Evolutionary conservation across 2,797 vertebrate species (phyloP).

Genomic region (Cyclopterus lumpus): DNA sequence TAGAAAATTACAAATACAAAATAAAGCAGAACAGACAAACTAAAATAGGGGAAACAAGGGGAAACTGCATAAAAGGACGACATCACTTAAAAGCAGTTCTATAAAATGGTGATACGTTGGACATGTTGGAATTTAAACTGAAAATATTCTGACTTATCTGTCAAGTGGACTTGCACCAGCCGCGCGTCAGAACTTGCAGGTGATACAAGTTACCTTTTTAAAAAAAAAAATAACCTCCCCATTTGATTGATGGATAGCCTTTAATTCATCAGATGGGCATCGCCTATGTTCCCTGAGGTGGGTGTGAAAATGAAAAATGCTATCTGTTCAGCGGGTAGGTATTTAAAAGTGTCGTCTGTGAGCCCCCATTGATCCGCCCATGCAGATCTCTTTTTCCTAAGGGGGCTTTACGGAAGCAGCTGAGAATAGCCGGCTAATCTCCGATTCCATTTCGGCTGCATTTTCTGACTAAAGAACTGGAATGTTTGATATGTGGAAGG

Average conservation of each 20-base stretch:
- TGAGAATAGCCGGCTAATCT: conserved; percentile 64
- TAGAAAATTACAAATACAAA: too few relatives aligned
- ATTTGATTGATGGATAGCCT: conserved; percentile 53
- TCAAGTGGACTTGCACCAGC: conserved; percentile 59
- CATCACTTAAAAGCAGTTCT: too few relatives aligned
- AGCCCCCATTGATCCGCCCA: conserved; percentile 60
- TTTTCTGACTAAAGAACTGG: conserved; percentile 37
- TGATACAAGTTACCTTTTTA: conserved; percentile 56
- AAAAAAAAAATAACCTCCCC: conserved; percentile 37
- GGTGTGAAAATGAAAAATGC: conserved; percentile 58
- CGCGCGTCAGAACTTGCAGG: conserved; percentile 49
- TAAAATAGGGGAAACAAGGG: too few relatives aligned
- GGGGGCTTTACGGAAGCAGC: conserved; percentile 54
- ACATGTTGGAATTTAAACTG: conserved; percentile 67
- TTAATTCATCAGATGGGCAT: conserved; percentile 61
- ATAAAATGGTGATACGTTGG: conserved; percentile 69
- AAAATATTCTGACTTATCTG: conserved; percentile 67
- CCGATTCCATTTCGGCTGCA: conserved; percentile 44
- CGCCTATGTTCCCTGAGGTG: conserved; percentile 37
- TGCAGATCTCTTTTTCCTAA: conserved; percentile 58
- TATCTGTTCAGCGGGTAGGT: conserved; percentile 40
- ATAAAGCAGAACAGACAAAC: too few relatives aligned
- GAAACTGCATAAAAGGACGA: too few relatives aligned
- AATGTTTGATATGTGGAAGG: conserved; percentile 17
- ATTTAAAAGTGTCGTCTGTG: conserved; percentile 57